Evolutionary conservation across 2,797 vertebrate genomes (phyloP).

Genomic region (Tragopan temminckii): DNA sequence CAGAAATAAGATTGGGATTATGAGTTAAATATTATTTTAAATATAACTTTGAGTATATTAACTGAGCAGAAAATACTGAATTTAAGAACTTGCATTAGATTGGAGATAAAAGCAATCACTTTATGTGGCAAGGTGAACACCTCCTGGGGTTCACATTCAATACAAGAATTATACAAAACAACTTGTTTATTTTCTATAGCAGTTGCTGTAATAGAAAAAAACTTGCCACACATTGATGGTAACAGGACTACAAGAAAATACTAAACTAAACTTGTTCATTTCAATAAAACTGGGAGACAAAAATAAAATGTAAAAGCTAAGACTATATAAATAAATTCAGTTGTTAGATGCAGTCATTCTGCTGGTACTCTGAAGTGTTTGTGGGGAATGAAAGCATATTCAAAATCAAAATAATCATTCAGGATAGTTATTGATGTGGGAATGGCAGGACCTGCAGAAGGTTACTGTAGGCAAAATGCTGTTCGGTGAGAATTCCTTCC

Average conservation of each 20-base stretch:
- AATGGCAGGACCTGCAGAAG: not conserved
- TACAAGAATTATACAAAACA: not conserved
- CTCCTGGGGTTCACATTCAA: not conserved
- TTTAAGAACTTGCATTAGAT: not conserved
- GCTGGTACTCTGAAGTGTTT: slow-evolving; percentile 12
- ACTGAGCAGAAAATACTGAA: not conserved
- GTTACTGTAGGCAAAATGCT: not conserved
- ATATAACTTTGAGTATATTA: not conserved
- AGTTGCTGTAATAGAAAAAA: slow-evolving; percentile 25
- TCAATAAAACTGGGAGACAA: slow-evolving; percentile 47
- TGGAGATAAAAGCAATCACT: not conserved
- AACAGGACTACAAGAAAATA: slow-evolving; percentile 40
- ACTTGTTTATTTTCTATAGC: not conserved
- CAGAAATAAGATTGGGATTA: not conserved
- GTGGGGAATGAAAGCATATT: not conserved
- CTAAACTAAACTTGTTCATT: slow-evolving; percentile 46
- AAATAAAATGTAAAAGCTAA: slow-evolving; percentile 49
- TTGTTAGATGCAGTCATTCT: slow-evolving; percentile 50
- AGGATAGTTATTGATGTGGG: not conserved
- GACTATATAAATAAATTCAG: not conserved
- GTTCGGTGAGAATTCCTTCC: not conserved
- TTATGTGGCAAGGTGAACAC: not conserved
- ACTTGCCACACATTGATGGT: slow-evolving; percentile 9
- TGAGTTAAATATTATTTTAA: slow-evolving; percentile 39
- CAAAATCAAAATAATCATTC: not conserved